A percentile compares a stretch with the other conserved stretches of the same genome.
Conservation (phyloP, 2,113 vertebrate species). For the Tragelaphus scriptus region DNA sequence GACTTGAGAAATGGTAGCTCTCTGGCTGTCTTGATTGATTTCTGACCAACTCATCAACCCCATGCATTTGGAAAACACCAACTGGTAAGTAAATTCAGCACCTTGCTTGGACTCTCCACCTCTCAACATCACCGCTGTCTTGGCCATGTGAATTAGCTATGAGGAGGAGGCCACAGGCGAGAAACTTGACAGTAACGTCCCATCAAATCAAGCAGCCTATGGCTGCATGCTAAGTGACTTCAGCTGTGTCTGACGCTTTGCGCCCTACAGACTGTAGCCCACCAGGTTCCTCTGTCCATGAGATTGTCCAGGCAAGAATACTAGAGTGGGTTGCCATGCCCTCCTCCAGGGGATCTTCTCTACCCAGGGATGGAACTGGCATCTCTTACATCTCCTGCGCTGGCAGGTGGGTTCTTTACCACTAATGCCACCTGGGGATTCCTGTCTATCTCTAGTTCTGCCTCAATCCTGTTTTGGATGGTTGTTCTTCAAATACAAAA, state of each 20-base stretch:
- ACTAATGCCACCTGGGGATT: neutral
- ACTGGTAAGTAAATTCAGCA: neutral
- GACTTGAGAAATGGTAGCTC: fast-evolving
- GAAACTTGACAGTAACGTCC: too few relatives aligned
- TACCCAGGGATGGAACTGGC: neutral
- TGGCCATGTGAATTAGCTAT: neutral
- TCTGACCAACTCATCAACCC: neutral
- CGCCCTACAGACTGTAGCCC: neutral
- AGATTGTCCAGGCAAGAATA: neutral
- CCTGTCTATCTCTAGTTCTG: neutral
- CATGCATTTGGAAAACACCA: neutral
- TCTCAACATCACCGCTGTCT: fast-evolving
- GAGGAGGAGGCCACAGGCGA: fast-evolving
- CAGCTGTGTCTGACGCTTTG: neutral
- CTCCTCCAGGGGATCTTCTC: neutral
- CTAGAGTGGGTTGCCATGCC: neutral
- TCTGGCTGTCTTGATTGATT: neutral
- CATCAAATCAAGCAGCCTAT: neutral
- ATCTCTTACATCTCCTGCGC: neutral
- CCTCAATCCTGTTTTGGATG: neutral
- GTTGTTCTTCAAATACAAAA: neutral
- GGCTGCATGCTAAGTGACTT: neutral
- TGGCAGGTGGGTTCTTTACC: neutral
- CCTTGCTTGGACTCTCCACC: neutral
- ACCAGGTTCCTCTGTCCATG: neutral